Evolutionary conservation across 2,113 vertebrate genomes (phyloP).

Genomic region (Sinosuthora webbiana): DNA sequence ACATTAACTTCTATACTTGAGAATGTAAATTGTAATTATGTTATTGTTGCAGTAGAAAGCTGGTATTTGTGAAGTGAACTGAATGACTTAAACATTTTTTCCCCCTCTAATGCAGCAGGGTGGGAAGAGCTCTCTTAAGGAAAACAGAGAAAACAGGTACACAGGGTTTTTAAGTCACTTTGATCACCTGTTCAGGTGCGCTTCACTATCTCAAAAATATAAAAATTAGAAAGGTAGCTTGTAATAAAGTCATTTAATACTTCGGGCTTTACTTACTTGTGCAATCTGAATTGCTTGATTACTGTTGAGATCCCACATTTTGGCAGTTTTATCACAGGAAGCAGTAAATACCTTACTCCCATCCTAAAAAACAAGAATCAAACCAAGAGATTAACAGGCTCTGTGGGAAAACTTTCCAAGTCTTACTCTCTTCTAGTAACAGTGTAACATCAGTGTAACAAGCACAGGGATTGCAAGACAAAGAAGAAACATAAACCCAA

Average conservation of each 20-base stretch:
- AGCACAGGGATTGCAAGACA: neutral
- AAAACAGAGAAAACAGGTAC: neutral
- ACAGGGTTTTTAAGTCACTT: neutral
- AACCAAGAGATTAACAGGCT: neutral
- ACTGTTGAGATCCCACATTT: constrained; percentile 99
- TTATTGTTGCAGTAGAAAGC: neutral
- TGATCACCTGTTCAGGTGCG: neutral
- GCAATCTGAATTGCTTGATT: constrained; percentile 98
- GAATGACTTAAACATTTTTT: neutral
- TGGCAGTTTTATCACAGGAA: constrained; percentile 98
- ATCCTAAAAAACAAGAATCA: constrained; percentile 77
- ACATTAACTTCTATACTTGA: neutral
- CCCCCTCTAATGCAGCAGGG: neutral
- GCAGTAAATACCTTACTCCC: constrained; percentile 98
- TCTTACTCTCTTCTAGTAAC: neutral
- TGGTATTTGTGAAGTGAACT: neutral
- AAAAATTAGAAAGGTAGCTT: neutral
- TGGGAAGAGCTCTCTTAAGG: neutral
- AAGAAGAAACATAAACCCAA: neutral
- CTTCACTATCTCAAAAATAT: neutral
- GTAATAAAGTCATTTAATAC: neutral
- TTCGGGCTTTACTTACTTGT: constrained; percentile 84
- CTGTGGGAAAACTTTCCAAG: neutral
- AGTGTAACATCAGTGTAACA: neutral
- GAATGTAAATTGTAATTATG: neutral